Evolutionary conservation across 2,113 vertebrate species (phyloP), one percentile per base, ranked within the genome.

Genomic region (Accipiter cooperii): DNA sequence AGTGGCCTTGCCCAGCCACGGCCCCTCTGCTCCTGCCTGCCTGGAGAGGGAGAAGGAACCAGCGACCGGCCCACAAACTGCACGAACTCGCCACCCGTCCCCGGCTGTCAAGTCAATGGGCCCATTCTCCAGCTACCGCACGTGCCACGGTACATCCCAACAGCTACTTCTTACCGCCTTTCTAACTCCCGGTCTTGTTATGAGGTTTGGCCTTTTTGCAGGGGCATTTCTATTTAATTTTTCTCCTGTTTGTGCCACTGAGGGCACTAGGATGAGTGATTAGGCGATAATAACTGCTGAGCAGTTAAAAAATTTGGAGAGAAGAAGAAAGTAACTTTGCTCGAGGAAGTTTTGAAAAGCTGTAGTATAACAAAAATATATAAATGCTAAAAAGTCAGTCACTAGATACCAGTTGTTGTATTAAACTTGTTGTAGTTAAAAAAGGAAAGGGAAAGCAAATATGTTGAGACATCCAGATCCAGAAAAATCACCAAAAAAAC

Each of bases 161-260:
- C 26, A 2, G 66, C 31, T 20, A 0, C 10, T 36, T 10, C 44
- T 17, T 8, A 6, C 28, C 2, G 5, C 33, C 49, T 29, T 15
- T 19, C 55, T 3, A 12, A 5, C 69, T 14, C 22, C 25, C 2
- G 4, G 40, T 8, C 34, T 21, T 52, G 18, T 36, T 36, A 12
- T 4, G 24, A 57, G 12, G 26, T 34, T 61, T 57, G 34, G 18
- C 40, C 31, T 40, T 52, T 52, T 13, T 2, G 13, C 29, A 8
- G 11, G 8, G 29, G 10, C 1, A 2, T 25, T 26, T 29, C 33
- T 31, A 0, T 40, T n/a, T 25, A 1, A 1, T 29, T 40, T 26
- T n/a, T 52, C 14, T 63, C 17, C 46, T 8, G 8, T 14, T 60
- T 17, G 5, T 69, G 64, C n/a, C 12, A 0, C 31, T 31, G 57